Percentiles rank a stretch among this genome's conserved stretches.
phyloP scores from a whole-genome alignment of 2,797 vertebrate species.

The Enoplosus armatus region DNA sequence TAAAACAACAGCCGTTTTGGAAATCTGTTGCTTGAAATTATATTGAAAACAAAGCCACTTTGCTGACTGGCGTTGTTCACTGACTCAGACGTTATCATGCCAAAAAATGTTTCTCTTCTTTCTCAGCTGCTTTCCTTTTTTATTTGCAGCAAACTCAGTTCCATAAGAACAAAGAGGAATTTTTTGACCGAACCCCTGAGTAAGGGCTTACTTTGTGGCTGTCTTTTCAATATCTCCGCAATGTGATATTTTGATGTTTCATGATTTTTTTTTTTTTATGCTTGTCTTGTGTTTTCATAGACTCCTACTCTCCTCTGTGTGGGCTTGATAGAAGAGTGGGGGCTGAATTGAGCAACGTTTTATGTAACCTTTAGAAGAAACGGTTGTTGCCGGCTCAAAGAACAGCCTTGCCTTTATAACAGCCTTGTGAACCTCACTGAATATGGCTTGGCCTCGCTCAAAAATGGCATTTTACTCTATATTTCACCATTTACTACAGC shows the following conservation, averaged over 20 bases:
- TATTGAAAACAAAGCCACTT: neutral
- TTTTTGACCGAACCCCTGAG: neutral
- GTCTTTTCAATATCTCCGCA: constrained; percentile 15
- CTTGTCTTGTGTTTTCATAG: constrained; percentile 31
- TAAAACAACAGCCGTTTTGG: neutral
- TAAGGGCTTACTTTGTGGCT: constrained; percentile 14
- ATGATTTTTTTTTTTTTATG: constrained; percentile 15
- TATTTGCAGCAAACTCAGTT: constrained; percentile 3
- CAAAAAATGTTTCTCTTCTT: neutral
- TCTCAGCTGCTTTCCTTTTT: neutral
- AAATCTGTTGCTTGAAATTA: neutral
- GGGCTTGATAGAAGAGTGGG: neutral
- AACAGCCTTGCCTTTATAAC: constrained; percentile 23
- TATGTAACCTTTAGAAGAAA: constrained; percentile 44
- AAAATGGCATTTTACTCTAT: neutral
- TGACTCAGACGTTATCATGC: neutral
- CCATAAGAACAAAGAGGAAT: neutral
- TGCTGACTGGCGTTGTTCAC: neutral
- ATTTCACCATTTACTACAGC: constrained; percentile 8
- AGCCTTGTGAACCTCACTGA: constrained; percentile 6
- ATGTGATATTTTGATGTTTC: constrained; percentile 23
- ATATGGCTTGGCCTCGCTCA: constrained; percentile 30
- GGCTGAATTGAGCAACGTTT: constrained; percentile 28
- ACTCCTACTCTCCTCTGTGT: constrained; percentile 28
- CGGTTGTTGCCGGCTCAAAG: constrained; percentile 21